phyloP scores from a whole-genome alignment of 2,888 invertebrate species.

The Amphimallon solstitiale region DNA sequence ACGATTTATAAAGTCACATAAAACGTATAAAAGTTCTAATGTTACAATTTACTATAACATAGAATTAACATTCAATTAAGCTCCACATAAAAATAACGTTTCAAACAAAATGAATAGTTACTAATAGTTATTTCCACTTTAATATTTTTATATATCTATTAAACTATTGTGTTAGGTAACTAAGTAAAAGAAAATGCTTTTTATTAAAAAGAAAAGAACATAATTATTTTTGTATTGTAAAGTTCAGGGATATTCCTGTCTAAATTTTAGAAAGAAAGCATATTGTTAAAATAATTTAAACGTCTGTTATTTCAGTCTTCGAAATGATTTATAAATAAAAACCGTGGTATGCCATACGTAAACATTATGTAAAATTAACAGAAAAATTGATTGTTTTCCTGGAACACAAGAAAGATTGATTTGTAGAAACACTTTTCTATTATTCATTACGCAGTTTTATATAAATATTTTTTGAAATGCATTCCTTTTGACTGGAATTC shows the following conservation, averaged over 20 bases:
- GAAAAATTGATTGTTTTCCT: neutral
- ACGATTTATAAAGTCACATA: too few relatives aligned
- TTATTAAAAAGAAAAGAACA: neutral
- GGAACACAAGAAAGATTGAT: conserved; percentile 1
- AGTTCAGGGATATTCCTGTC: conserved; percentile 8
- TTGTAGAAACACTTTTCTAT: neutral
- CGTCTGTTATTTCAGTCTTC: conserved; percentile 10
- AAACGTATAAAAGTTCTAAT: too few relatives aligned
- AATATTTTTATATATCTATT: too few relatives aligned
- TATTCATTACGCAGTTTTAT: too few relatives aligned
- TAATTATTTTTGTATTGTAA: neutral
- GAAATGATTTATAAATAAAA: conserved; percentile 26
- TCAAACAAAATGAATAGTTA: too few relatives aligned
- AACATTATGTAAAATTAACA: conserved; percentile 9
- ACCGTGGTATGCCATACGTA: conserved; percentile 9
- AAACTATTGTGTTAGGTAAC: too few relatives aligned
- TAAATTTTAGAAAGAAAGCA: conserved; percentile 1
- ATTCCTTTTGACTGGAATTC: too few relatives aligned
- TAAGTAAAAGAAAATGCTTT: neutral
- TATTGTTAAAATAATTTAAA: conserved; percentile 5
- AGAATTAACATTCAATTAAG: too few relatives aligned
- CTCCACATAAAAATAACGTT: too few relatives aligned
- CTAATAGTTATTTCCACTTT: too few relatives aligned
- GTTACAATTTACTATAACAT: too few relatives aligned
- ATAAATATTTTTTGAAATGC: too few relatives aligned